Base-by-base conservation (phyloP, 2,888 invertebrate species). In the Hypena proboscidalis region DNA sequence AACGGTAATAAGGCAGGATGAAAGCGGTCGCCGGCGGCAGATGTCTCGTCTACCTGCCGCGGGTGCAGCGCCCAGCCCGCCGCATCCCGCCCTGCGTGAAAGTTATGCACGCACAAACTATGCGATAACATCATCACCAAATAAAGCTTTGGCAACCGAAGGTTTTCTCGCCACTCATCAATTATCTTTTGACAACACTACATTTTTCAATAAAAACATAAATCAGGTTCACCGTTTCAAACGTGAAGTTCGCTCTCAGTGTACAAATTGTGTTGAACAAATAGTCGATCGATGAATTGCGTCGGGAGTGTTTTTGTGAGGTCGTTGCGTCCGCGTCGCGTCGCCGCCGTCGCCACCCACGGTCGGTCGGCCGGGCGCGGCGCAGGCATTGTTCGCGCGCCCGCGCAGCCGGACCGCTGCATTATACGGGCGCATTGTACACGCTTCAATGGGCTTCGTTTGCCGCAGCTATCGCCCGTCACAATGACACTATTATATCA, bases 341-440 rank as follows among this genome's bases (percentile, higher is more conserved):
- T 48, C 57, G 46, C 13, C 11, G 14, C 15, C 22, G 27, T 29
- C 73, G 80, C 87, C 89, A 87, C 89, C 88, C 90, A 89, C 88
- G 87, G 76, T 80, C 80, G 82, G 79, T 78, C 82, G 77, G 73
- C 70, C 76, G 68, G 69, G 71, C 70, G 70, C 71, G 68, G 72
- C 77, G 73, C 80, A 77, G 78, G 76, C 76, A 83, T 87, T 86
- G 86, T 86, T 76, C 74, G 70, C 60, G 74, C 79, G 82, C 82
- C 71, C 69, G 74, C 77, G 77, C 80, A 70, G 73, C 76, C 78
- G 81, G 81, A 78, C 83, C 74, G 68, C 67, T 54, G 74, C 75
- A 85, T 83, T 85, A 90, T 90, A 80, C 88, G 90, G 90, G 90
- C 83, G 79, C 83, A 90, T 90, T 90, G 90, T 90, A 74, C 75